Evolutionary conservation across 2,113 vertebrate genomes (phyloP), one percentile per base, ranked within the genome.

Genomic region (Prietella phreatophila): DNA sequence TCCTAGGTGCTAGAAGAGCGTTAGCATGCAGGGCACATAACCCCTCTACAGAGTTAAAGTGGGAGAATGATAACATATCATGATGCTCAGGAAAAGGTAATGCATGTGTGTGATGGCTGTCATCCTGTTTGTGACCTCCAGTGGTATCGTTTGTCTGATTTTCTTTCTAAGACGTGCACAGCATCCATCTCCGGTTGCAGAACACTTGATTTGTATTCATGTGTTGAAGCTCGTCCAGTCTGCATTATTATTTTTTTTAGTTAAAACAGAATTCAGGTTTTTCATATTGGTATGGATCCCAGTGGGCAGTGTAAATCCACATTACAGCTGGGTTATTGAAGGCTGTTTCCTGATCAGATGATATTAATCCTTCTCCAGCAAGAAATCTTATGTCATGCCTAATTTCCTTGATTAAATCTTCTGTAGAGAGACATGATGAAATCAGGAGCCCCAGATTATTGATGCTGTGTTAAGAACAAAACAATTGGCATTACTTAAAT

Each of bases 261-360:
- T 71, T 91, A 93, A 93, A 95, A 94, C 95, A 93, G 93, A 94
- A 93, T 93, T 91, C 94, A 93, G 93, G 91, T 95, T 96, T 95
- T 86, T 95, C 93, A 94, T 95, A 94, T 95, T 95, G 94, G 92
- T 95, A 95, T 95, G 93, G 94, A 95, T 95, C 93, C 92, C 94
- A 94, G 92, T 89, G 92, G 93, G 93, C 94, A 87, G 92, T 90
- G 92, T 93, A 86, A 92, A 92, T 91, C 89, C 75, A 71, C 90
- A 91, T 92, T 94, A 93, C 95, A 95, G 94, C 95, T 91, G 93
- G 92, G 95, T 95, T 94, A 95, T 93, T 94, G 91, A 93, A 93
- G 93, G 93, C 93, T 92, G 92, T 94, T 94, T 95, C 92, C 93
- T 94, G 93, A 95, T 95, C 90, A 94, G 94, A 94, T 95, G 94